These are phyloP conservation scores for Mungos mungo DNA, from an alignment of 2,113 vertebrate species.

Conservation along the genomic window DNA sequence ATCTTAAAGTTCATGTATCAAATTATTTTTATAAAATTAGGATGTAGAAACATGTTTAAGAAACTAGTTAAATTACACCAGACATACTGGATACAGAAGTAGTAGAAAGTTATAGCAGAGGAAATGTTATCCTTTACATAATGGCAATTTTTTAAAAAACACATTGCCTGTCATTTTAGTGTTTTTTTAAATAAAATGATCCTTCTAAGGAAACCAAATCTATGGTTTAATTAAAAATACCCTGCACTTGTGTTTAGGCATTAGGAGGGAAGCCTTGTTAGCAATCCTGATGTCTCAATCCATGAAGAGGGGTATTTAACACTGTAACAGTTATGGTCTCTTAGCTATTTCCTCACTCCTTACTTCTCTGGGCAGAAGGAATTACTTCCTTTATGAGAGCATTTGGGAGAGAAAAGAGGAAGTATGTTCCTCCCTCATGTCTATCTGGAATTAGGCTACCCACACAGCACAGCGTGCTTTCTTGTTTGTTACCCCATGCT, in stretches of 20 bases:
- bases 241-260: not conserved
- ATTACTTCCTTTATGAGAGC: not conserved
- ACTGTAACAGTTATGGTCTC: not conserved
- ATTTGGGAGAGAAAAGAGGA: not conserved
- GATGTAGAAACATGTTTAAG: not conserved
- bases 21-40: constrained; percentile 16
- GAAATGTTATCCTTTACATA: not conserved
- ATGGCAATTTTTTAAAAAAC: not conserved
- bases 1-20: not conserved
- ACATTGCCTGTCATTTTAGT: not conserved
- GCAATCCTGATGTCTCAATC: not conserved
- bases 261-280: not conserved
- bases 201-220: not conserved
- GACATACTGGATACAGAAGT: not conserved
- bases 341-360: not conserved
- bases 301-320: fast-evolving
- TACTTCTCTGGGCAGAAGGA: not conserved
- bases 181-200: not conserved
- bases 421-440: fast-evolving
- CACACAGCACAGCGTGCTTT: not conserved
- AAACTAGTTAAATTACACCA: not conserved
- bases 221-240: not conserved
- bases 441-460: not conserved
- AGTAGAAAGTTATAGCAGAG: not conserved
- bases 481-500: not conserved